Base-by-base conservation (phyloP, 2,113 vertebrate species). In the Columbina picui region DNA sequence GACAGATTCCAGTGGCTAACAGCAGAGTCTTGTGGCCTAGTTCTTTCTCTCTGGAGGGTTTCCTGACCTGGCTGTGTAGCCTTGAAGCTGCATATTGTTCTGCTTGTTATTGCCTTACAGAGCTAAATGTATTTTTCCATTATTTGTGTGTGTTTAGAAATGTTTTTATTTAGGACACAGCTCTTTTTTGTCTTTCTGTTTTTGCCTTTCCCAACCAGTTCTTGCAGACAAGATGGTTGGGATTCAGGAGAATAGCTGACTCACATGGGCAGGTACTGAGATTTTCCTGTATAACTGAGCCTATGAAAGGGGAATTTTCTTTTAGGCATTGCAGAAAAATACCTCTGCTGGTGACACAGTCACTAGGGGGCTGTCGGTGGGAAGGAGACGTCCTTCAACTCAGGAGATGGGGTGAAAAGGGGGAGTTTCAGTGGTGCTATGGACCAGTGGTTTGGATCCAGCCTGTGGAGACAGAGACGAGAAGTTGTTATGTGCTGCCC, bases 1-100 rank as follows among this genome's bases (percentile, higher is more conserved):
- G 34, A 64, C 77, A 47, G 63, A 57, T 82, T 84, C 65, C 78
- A 70, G 77, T 3, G 4, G 49, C 50, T 74, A 12, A 29, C 49
- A 65, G 53, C 29, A 41, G 59, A 70, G 52, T 30, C 64, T 77
- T 61, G 30, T 77, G 95, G 69, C 84, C 87, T 90, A 76, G 27
- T 89, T 94, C 68, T 71, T 91, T 76, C 81, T 59, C 95, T 92
- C 73, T 30, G 26, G 86, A 83, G 89, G 23, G 26, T 86, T 80
- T 71, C 83, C 64, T 96, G 77, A 90, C 93, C 92, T 85, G 81
- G 71, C 91, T 92, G 0, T 60, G 27, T 65, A 75, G 89, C 57
- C 84, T 84, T 76, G 79, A 77, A 92, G 92, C 84, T 94, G 69
- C 47, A 3, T 36, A 60, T 71, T 82, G 83, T 39, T 91, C 60